Percentiles rank a stretch among this genome's conserved stretches.
Evolutionary conservation across 2,888 invertebrate genomes (phyloP).

Genomic region (Tipula confusa): DNA sequence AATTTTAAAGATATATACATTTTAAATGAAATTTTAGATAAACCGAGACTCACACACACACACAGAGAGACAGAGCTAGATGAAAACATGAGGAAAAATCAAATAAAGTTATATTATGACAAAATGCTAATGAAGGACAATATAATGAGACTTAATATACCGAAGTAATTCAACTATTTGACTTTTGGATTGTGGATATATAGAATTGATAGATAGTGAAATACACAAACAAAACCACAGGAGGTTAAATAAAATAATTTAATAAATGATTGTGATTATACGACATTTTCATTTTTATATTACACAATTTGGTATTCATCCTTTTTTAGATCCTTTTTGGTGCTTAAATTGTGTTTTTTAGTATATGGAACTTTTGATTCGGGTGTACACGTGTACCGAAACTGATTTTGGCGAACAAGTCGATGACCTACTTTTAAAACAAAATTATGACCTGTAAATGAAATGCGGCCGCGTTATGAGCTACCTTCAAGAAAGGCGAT

Average conservation of each 20-base stretch:
- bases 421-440: not conserved
- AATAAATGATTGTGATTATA: constrained; percentile 6
- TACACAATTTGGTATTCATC: not conserved
- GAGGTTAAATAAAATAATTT: constrained; percentile 25
- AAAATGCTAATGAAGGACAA: constrained; percentile 20
- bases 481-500: too few relatives aligned
- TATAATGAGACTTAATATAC: not conserved
- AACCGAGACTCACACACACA: not conserved
- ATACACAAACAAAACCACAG: constrained; percentile 12
- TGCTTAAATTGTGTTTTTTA: not conserved
- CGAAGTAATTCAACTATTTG: not conserved
- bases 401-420: not conserved
- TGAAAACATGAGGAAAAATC: constrained; percentile 4
- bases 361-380: not conserved
- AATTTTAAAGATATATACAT: too few relatives aligned
- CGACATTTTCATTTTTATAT: not conserved
- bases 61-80: too few relatives aligned
- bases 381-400: not conserved
- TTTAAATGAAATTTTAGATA: constrained; percentile 15
- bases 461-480: too few relatives aligned
- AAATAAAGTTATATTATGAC: constrained; percentile 16
- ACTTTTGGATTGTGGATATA: not conserved
- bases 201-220: not conserved
- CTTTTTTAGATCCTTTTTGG: not conserved
- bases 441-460: too few relatives aligned